These are phyloP conservation scores for Arenaria interpres DNA, from an alignment of 2,113 vertebrate genomes.

Conservation along the genomic window DNA sequence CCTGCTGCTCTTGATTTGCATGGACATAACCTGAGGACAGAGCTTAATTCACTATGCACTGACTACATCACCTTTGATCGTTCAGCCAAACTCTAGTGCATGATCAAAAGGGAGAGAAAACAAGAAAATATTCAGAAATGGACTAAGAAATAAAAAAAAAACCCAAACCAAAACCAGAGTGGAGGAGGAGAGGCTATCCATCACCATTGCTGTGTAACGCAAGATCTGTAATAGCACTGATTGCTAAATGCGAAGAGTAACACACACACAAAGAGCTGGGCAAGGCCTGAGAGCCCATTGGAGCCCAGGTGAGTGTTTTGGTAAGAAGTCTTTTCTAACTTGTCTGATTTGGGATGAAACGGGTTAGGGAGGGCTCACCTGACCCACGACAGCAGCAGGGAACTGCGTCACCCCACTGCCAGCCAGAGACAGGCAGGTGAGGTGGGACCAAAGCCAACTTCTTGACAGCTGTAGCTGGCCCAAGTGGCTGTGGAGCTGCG, in stretches of 20 bases:
- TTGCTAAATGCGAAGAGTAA: neutral
- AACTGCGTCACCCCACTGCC: neutral
- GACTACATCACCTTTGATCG: neutral
- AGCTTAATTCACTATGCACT: neutral
- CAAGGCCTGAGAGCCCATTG: accelerated
- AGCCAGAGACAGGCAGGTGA: neutral
- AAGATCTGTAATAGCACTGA: neutral
- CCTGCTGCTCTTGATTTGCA: neutral
- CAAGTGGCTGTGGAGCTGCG: neutral
- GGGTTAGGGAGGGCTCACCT: no score
- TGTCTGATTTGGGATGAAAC: neutral
- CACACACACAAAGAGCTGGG: neutral
- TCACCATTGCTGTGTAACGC: neutral
- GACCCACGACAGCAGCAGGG: neutral
- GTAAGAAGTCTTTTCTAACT: neutral
- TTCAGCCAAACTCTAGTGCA: neutral
- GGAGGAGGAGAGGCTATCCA: neutral
- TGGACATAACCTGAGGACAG: neutral
- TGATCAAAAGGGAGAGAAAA: neutral
- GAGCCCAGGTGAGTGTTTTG: neutral
- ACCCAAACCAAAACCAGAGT: neutral
- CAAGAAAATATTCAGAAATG: neutral
- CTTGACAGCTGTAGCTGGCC: neutral
- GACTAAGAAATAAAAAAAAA: neutral
- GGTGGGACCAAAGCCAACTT: neutral